A percentile compares a stretch with the other conserved stretches of the same genome.
phyloP scores from a whole-genome alignment of 1,140 invertebrate genomes.

The Drosophila lowei region DNA sequence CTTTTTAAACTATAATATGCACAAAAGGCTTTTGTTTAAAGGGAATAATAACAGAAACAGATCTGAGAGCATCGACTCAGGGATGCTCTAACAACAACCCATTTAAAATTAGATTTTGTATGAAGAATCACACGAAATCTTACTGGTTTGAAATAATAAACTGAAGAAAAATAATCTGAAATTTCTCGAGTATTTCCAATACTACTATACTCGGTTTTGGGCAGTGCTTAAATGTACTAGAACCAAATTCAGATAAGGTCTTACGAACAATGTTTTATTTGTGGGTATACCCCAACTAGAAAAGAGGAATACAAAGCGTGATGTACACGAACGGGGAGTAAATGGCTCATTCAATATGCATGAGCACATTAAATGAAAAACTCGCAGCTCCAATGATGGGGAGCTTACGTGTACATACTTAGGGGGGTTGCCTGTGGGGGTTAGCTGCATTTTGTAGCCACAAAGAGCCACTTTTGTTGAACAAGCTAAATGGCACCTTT shows the following conservation, averaged over 20 bases:
- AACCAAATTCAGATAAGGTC: too few relatives aligned
- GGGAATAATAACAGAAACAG: not conserved
- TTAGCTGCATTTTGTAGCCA: conserved; percentile 45
- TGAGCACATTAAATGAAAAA: conserved; percentile 72
- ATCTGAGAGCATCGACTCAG: not conserved
- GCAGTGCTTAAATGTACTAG: too few relatives aligned
- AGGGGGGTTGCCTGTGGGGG: conserved; percentile 34
- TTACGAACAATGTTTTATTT: too few relatives aligned
- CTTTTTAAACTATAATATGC: conserved; percentile 69
- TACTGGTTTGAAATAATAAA: too few relatives aligned
- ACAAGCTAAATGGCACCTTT: conserved; percentile 27
- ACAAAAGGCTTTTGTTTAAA: conserved; percentile 67
- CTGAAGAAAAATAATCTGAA: too few relatives aligned
- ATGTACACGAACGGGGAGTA: conserved; percentile 33
- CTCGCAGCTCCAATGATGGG: conserved; percentile 12
- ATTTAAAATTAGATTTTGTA: too few relatives aligned
- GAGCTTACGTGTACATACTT: conserved; percentile 16
- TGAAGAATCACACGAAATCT: not conserved
- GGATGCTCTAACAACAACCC: conserved; percentile 6
- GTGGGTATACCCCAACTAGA: too few relatives aligned
- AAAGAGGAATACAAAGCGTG: conserved; percentile 14
- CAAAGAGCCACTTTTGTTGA: conserved; percentile 18
- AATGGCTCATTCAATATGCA: conserved; percentile 72
- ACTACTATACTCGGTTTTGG: too few relatives aligned
- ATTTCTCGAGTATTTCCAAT: too few relatives aligned